Evolutionary conservation across 2,113 vertebrate genomes (phyloP).

Genomic region (Dromaius novaehollandiae): DNA sequence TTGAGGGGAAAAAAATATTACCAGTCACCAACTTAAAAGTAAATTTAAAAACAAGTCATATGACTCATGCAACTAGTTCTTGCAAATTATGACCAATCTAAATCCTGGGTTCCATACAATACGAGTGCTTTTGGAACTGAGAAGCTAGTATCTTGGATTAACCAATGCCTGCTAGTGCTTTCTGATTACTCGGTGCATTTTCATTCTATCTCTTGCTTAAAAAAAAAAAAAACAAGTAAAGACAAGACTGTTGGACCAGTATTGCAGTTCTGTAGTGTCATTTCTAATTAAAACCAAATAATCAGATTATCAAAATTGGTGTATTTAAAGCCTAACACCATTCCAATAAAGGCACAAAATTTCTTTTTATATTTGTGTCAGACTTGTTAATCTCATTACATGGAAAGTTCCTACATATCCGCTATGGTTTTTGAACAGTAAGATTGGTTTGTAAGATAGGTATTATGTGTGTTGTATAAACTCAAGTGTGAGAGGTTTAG

Average conservation of each 20-base stretch:
- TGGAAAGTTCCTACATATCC: constrained; percentile 69
- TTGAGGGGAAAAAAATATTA: constrained; percentile 64
- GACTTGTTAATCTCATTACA: constrained; percentile 75
- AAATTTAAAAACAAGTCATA: constrained; percentile 68
- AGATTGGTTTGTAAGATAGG: constrained; percentile 66
- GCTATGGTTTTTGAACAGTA: constrained; percentile 68
- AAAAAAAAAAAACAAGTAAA: constrained; percentile 71
- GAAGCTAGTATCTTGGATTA: constrained; percentile 81
- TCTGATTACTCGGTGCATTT: constrained; percentile 79
- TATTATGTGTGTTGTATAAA: constrained; percentile 72
- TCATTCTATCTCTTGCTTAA: constrained; percentile 79
- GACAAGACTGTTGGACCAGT: constrained; percentile 88
- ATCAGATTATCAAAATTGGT: constrained; percentile 87
- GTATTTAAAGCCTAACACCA: constrained; percentile 91
- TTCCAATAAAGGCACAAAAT: constrained; percentile 95
- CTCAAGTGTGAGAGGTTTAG: constrained; percentile 65
- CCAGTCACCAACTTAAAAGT: constrained; percentile 74
- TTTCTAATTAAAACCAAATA: constrained; percentile 87
- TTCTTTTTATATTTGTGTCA: constrained; percentile 88
- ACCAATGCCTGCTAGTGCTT: constrained; percentile 82
- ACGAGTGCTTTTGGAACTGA: constrained; percentile 79
- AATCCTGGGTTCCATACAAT: constrained; percentile 69
- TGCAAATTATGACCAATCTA: constrained; percentile 72
- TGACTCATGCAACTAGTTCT: constrained; percentile 71
- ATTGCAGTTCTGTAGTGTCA: constrained; percentile 85